A percentile compares a stretch with the other conserved stretches of the same genome.
Conservation (phyloP, 1,140 invertebrate species). For the Spodoptera litura region DNA sequence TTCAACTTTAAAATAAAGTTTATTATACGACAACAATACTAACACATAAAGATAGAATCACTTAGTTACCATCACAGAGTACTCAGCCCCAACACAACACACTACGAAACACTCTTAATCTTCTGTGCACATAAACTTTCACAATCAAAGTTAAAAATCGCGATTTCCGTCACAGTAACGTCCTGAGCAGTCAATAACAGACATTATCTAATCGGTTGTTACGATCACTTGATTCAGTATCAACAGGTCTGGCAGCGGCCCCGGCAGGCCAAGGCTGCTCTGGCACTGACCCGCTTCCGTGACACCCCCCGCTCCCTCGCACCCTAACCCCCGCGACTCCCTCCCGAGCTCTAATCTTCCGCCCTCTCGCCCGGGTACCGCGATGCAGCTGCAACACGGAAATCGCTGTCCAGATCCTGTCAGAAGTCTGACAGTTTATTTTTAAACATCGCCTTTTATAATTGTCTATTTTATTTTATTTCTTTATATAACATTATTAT, state of each 20-base stretch:
- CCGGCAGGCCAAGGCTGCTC: conserved; percentile 57
- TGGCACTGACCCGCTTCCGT: conserved; percentile 65
- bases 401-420: conserved; percentile 39
- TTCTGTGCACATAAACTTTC: not conserved
- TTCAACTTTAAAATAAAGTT: not conserved
- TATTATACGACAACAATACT: not conserved
- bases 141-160: not conserved
- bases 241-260: conserved; percentile 59
- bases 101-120: conserved; percentile 1
- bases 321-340: conserved; percentile 5
- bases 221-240: conserved; percentile 46
- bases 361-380: conserved; percentile 31
- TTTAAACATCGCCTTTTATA: conserved; percentile 1
- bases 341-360: conserved; percentile 22
- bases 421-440: conserved; percentile 1
- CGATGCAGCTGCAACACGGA: conserved; percentile 45
- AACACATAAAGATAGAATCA: not conserved
- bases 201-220: conserved; percentile 33
- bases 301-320: conserved; percentile 41
- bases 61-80: conserved; percentile 1
- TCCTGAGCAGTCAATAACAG: conserved; percentile 28
- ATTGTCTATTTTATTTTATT: too few relatives aligned
- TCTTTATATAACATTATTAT: too few relatives aligned
- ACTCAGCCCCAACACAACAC: not conserved
- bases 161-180: not conserved